Base-by-base conservation (phyloP, 1,140 invertebrate species). In the Drosophila jambulina region DNA sequence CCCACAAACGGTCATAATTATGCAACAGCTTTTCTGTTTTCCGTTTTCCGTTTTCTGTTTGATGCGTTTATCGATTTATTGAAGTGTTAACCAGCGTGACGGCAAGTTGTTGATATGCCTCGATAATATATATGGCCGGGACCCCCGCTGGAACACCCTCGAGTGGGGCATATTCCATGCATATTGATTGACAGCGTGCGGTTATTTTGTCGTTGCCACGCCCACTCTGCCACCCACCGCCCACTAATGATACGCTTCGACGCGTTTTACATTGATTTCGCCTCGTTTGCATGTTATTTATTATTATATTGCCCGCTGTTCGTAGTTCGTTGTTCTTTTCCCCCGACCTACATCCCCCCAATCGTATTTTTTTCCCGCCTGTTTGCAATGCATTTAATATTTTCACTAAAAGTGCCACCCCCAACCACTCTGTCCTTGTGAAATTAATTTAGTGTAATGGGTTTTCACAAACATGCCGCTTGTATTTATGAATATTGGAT, bases 11-110 rank as follows among this genome's bases (percentile, higher is more conserved):
- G 53, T 80, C 67, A 87, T 86, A 86, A 86, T 86, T 86, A 86
- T 75, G 84, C 80, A 87, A 83, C 80, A 87, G 84, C 74, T 86
- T 86, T 82, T 86, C 82, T 82, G 69, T 85, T 88, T 83, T 53
- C 49, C 29, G 49, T 34, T 53, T 54, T 36, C 49, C 8, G 51
- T 86, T 86, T 82, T 86, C 78, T 79, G 69, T 85, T 87, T 88
- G 80, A 88, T 84, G 84, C 85, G 74, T 83, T 88, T 88, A 88
- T 88, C 84, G 85, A 88, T 88, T 88, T 84, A 88, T 88, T 84
- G 80, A 81, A 88, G 83, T 88, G 83, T 87, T 87, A 87, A 87
- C 82, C 82, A 85, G 86, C 80, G 78, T 78, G 74, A 82, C 53
- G 82, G 75, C 82, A 84, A 85, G 80, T 75, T 83, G 80, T 79